A percentile compares a stretch with the other conserved stretches of the same genome.
Conservation (phyloP, 2,888 invertebrate species). For the Caenorhabditis afra region DNA sequence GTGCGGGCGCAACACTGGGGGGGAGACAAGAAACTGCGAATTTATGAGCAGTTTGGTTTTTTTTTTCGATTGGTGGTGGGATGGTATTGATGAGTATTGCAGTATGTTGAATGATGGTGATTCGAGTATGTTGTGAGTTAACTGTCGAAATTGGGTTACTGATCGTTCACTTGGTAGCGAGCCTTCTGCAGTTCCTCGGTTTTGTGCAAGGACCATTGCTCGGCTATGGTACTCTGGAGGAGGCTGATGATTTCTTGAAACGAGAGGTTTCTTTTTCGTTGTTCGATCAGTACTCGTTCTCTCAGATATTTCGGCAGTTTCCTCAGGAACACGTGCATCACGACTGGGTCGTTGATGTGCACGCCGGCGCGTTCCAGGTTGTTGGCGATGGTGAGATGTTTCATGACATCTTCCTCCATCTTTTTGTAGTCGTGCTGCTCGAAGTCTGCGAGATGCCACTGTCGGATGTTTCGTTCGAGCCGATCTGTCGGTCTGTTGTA, state of each 20-base stretch:
- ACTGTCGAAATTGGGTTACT: too few relatives aligned
- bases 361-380: neutral
- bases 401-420: constrained; percentile 1
- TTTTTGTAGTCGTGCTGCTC: neutral
- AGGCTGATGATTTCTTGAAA: neutral
- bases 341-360: neutral
- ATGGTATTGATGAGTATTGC: too few relatives aligned
- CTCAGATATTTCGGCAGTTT: neutral
- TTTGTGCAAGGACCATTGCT: neutral
- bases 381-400: neutral
- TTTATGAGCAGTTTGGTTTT: too few relatives aligned
- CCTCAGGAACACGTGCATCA: neutral
- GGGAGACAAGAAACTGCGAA: too few relatives aligned
- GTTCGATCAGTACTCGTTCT: too few relatives aligned
- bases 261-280: too few relatives aligned
- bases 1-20: too few relatives aligned
- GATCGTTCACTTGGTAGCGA: too few relatives aligned
- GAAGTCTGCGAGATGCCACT: neutral
- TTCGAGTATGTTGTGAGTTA: too few relatives aligned
- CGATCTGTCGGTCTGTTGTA: neutral
- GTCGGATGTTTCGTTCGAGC: neutral
- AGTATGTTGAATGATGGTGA: too few relatives aligned
- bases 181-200: too few relatives aligned
- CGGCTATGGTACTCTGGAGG: neutral
- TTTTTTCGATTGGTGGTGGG: too few relatives aligned